These are phyloP conservation scores for Cylas formicarius DNA, from an alignment of 1,140 invertebrate genomes.

Conservation along the genomic window DNA sequence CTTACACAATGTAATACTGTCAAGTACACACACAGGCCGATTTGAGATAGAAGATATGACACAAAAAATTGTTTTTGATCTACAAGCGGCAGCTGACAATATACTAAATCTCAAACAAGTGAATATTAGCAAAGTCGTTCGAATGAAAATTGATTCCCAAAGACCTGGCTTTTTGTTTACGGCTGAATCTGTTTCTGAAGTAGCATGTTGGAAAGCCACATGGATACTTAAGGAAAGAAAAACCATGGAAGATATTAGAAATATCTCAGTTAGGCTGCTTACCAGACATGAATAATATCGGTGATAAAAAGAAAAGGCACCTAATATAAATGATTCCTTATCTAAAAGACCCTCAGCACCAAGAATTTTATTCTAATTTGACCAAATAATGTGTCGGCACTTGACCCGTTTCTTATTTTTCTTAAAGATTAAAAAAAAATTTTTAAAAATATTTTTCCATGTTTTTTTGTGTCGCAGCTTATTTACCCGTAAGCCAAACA, in stretches of 20 bases:
- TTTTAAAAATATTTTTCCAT: too few relatives aligned
- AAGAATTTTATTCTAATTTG: too few relatives aligned
- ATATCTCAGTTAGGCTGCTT: conserved; percentile 6
- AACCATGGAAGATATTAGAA: conserved; percentile 13
- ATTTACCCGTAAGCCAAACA: too few relatives aligned
- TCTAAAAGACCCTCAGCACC: too few relatives aligned
- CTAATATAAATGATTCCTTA: conserved; percentile 11
- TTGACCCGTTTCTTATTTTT: too few relatives aligned
- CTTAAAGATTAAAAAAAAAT: too few relatives aligned
- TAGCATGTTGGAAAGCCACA: conserved; percentile 7
- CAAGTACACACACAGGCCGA: conserved; percentile 18
- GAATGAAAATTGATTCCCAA: conserved; percentile 13
- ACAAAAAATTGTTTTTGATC: conserved; percentile 17
- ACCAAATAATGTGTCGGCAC: too few relatives aligned
- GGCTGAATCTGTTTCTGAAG: conserved; percentile 7
- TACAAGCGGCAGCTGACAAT: conserved; percentile 15
- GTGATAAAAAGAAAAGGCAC: conserved; percentile 10
- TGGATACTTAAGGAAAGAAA: conserved; percentile 15
- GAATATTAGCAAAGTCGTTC: conserved; percentile 16
- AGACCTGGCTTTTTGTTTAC: conserved; percentile 15
- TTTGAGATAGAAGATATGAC: conserved; percentile 16
- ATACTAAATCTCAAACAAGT: conserved; percentile 18
- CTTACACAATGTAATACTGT: conserved; percentile 13
- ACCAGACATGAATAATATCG: conserved; percentile 15
- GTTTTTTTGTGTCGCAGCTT: too few relatives aligned